phyloP scores from a whole-genome alignment of 2,113 vertebrate species.

The Passer montanus region DNA sequence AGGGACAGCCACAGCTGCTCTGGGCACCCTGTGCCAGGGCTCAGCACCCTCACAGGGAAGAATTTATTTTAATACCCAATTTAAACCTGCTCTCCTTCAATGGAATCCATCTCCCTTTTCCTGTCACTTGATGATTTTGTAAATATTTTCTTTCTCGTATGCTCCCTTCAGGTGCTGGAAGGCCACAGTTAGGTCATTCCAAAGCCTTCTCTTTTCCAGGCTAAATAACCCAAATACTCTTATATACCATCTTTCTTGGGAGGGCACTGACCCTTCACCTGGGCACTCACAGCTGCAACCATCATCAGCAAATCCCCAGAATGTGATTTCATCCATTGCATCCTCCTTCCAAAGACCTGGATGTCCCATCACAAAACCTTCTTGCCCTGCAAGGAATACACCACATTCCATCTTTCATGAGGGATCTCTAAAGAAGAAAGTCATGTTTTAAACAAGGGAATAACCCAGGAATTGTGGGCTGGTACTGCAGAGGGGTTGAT shows the following conservation, averaged over 20 bases:
- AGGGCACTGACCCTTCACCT: neutral
- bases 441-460: neutral
- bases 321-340: neutral
- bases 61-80: neutral
- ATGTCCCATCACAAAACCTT: neutral
- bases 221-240: neutral
- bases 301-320: neutral
- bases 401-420: neutral
- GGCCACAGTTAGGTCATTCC: neutral
- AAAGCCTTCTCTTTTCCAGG: neutral
- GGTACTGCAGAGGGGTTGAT: neutral
- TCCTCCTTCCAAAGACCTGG: neutral
- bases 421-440: neutral
- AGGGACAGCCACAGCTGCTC: neutral
- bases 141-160: neutral
- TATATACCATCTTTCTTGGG: neutral
- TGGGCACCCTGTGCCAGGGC: neutral
- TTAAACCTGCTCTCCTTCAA: neutral
- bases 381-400: neutral
- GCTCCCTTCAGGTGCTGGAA: neutral
- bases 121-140: neutral
- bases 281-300: neutral
- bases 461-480: neutral
- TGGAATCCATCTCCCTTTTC: neutral
- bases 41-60: rapidly evolving